Evolutionary conservation across 2,113 vertebrate genomes (phyloP).

Genomic region (Alethe castanea): DNA sequence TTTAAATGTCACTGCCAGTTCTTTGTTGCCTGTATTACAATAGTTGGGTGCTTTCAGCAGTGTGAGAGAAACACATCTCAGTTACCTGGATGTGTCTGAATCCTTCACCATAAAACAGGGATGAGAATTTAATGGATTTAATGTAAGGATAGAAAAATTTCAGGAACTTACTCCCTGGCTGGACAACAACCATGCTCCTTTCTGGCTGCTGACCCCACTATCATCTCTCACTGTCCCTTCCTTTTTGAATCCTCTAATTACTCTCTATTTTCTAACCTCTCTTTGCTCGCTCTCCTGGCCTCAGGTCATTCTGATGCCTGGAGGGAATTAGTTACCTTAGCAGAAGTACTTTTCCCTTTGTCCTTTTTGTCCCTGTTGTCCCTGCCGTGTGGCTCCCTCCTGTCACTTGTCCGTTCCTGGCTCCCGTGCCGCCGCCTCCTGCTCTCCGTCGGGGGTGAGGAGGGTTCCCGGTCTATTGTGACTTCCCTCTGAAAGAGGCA

Average conservation of each 20-base stretch:
- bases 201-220: background rate
- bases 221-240: background rate
- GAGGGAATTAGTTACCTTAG: conserved; percentile 63
- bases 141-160: background rate
- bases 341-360: conserved; percentile 50
- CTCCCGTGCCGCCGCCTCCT: conserved; percentile 59
- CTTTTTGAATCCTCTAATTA: background rate
- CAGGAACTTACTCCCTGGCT: background rate
- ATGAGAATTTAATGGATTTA: background rate
- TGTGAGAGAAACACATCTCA: background rate
- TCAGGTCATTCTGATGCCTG: background rate
- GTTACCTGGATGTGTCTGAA: background rate
- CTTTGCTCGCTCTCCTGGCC: background rate
- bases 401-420: conserved; percentile 68
- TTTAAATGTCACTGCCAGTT: background rate
- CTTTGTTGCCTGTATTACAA: background rate
- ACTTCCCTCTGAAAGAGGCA: conserved; percentile 72
- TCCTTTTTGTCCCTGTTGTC: conserved; percentile 76
- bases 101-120: background rate
- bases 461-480: conserved; percentile 69
- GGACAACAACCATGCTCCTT: background rate
- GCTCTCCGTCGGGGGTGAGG: conserved; percentile 57
- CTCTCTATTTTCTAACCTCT: background rate
- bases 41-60: background rate
- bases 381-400: conserved; percentile 65